Base-by-base conservation (phyloP, 2,797 vertebrate genomes). In the Antennarius maculatus region DNA sequence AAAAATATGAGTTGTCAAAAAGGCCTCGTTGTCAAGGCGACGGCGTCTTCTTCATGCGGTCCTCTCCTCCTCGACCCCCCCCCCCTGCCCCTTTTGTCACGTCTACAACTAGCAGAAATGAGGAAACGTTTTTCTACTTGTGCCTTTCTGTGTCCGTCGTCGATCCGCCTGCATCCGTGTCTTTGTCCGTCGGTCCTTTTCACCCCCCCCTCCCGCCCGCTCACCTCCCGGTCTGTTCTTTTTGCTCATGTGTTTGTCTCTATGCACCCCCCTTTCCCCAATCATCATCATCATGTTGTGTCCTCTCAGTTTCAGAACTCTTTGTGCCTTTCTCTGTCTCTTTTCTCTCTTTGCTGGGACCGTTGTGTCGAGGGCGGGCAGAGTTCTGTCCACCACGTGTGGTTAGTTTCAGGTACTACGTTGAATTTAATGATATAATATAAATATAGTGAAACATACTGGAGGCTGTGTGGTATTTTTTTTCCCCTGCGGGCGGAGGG, bases 391-490 rank as follows among this genome's bases (percentile, higher is more conserved):
- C 85, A 39, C 79, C 81, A 80, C 65, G 82, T 92, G 91, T 93
- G 88, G 91, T 92, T 93, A 94, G 91, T 93, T 94, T 93, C 92
- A 93, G 92, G 93, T 94, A 93, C 92, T 92, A 92, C 89, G 88
- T 89, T 88, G 87, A 92, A 91, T 92, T 92, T 86, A 92, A 91
- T 92, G 88, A 93, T 91, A 92, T 92, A 92, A 92, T 93, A 94
- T 93, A 94, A 94, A 93, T 94, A 91, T 93, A 92, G 92, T 92
- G 89, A 93, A 92, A 92, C 88, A 86, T 73, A 41, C 4, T 39
- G 23, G 46, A 39, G 59, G 56, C 7, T 69, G 78, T 85, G 42
- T 54, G 17, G 49, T 69, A 23, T 23, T 50, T 63, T 37, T 9
- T 52, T 48, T 16, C 29, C 1, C 23, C 23, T 23, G 23, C 1